A percentile compares a stretch with the other conserved stretches of the same genome.
Conservation (phyloP, 35 echinoderm and acorn worm species). For the Heliocidaris tuberculata region DNA sequence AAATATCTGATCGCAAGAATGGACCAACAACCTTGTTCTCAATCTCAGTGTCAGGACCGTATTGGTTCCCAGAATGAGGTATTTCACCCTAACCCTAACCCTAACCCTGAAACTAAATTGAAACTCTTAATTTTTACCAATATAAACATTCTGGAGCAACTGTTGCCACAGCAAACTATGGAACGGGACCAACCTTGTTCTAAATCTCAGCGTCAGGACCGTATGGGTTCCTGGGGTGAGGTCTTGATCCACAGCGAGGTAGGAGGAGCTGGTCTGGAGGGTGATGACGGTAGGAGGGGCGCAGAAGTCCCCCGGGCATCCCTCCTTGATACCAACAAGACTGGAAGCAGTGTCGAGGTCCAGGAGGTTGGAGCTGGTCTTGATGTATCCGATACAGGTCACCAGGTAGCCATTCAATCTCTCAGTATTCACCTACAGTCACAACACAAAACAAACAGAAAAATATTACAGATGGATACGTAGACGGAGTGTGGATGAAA, state of each 20-base stretch:
- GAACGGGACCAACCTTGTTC: constrained; percentile 72
- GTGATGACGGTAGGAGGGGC: constrained; percentile 86
- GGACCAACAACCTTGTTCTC: constrained; percentile 63
- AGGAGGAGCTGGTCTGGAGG: constrained; percentile 61
- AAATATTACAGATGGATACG: too few relatives aligned
- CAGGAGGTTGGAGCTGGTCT: constrained; percentile 59
- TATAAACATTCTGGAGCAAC: too few relatives aligned
- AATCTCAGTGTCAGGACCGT: constrained; percentile 75
- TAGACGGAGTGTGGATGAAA: too few relatives aligned
- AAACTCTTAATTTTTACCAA: too few relatives aligned
- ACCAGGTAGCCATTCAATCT: constrained; percentile 95
- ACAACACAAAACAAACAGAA: neutral
- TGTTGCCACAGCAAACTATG: too few relatives aligned
- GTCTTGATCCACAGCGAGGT: constrained; percentile 64
- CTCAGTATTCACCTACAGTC: constrained; percentile 73
- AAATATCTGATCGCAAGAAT: too few relatives aligned
- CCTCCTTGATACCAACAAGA: constrained; percentile 76
- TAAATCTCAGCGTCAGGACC: constrained; percentile 76
- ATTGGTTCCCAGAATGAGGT: constrained; percentile 70
- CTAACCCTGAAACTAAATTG: too few relatives aligned
- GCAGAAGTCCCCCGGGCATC: constrained; percentile 88
- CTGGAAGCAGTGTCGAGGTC: constrained; percentile 67
- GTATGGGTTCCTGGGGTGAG: constrained; percentile 84
- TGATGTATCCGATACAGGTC: constrained; percentile 87
- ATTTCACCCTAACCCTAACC: neutral